Percentiles rank a stretch among this genome's conserved stretches.
Conservation (phyloP, 2,113 vertebrate genomes). For the Phodopus roborovskii region DNA sequence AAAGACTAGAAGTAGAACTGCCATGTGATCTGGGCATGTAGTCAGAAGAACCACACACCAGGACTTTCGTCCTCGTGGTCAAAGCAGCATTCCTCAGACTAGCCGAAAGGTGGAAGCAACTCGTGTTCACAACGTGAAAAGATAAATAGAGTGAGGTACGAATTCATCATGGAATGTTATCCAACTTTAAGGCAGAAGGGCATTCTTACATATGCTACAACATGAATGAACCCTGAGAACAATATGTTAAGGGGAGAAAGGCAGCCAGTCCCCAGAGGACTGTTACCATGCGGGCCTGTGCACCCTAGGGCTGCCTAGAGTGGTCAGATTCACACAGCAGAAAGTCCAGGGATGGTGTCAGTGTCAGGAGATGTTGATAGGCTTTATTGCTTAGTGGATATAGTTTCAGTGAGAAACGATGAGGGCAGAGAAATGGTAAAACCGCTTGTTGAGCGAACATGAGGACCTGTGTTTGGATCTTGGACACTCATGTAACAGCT, state of each 20-base stretch:
- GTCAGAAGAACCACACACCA: background rate
- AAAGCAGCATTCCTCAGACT: background rate
- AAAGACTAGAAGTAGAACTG: background rate
- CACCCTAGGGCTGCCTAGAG: background rate
- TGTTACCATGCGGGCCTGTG: background rate
- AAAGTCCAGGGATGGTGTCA: background rate
- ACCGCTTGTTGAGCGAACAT: background rate
- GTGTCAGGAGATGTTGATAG: background rate
- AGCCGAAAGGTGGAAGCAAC: background rate
- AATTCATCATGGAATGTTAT: background rate
- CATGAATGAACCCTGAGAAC: background rate
- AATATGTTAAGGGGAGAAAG: background rate
- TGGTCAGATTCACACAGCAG: background rate
- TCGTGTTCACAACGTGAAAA: background rate
- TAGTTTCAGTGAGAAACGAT: background rate
- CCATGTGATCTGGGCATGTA: background rate
- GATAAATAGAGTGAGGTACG: background rate
- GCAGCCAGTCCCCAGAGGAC: background rate
- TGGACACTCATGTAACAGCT: background rate
- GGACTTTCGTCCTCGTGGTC: background rate
- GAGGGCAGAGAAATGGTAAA: background rate
- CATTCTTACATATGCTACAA: background rate
- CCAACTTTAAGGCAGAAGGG: background rate
- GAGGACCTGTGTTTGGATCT: background rate
- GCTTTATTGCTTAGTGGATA: background rate